Percentiles rank a stretch among this genome's conserved stretches.
These are phyloP conservation scores for Actinernus sp. DNA, from an alignment of 92 coral and sea anemone genomes.

Conservation along the genomic window DNA sequence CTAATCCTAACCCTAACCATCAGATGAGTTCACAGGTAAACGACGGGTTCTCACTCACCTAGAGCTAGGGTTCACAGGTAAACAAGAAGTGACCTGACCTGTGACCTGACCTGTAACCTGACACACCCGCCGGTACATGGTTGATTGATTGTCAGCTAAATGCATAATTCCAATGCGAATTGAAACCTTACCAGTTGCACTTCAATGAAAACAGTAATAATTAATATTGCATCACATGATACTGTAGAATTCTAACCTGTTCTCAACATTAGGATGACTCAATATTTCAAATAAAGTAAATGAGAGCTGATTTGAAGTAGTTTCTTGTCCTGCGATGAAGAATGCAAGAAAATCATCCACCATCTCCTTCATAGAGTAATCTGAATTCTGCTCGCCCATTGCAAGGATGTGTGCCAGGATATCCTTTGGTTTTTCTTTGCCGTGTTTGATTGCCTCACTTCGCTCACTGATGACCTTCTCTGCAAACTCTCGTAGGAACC, in stretches of 20 bases:
- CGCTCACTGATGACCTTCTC: conserved; percentile 54
- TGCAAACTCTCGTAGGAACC: conserved; percentile 68
- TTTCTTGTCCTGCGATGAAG: conserved; percentile 82
- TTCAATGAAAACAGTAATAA: no score
- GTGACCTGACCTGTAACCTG: no score
- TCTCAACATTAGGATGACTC: conserved; percentile 71
- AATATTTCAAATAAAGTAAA: conserved; percentile 85
- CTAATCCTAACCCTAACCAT: no score
- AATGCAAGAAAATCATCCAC: conserved; percentile 79
- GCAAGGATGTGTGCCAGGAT: conserved; percentile 66
- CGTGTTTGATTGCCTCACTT: conserved; percentile 26
- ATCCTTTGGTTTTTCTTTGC: conserved; percentile 45
- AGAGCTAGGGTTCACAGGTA: no score
- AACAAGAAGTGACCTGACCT: no score
- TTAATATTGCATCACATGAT: neutral
- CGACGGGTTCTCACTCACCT: no score
- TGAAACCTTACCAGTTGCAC: no score
- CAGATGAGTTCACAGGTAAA: no score
- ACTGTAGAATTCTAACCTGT: conserved; percentile 36
- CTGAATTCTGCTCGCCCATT: conserved; percentile 48
- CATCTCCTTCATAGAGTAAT: conserved; percentile 48
- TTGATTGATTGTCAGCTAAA: neutral
- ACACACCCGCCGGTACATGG: neutral
- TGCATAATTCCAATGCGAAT: no score
- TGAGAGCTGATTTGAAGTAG: conserved; percentile 88